Evolutionary conservation across 92 coral and sea anemone species (phyloP), one percentile per base, ranked within the genome.

Genomic region (Scolanthus callimorphus): DNA sequence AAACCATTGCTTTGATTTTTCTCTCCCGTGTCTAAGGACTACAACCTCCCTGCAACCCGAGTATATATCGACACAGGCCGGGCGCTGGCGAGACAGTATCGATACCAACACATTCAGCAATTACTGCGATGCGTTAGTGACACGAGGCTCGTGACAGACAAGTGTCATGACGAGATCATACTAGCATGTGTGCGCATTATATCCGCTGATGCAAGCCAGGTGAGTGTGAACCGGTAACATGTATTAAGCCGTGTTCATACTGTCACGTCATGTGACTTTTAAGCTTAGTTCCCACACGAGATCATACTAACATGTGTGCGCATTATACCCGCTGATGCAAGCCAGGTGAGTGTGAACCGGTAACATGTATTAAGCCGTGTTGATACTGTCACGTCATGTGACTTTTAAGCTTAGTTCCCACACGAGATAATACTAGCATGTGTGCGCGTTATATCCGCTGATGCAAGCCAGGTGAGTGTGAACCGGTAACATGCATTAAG

Each of bases 301-400:
- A 86, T 94, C 65, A 81, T 92, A 39, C 81, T 92, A 13, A 85
- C 84, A 41, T 79, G 95, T 60, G 94, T 92, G 59, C 79, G 87
- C 23, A 84, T 83, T 20, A 65, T 87, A 15, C 71, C 94, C 49
- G 67, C 85, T 44, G 98, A 92, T 73, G 85, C 83, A 21, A 90
- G 64, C 57, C 92, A 90, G 97, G 97, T 90, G 38, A 8, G 74
- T 6, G 20, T n/a, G n/a, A n/a, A n/a, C n/a, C n/a, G n/a, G n/a
- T n/a, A n/a, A n/a, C n/a, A n/a, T n/a, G n/a, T n/a, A n/a, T n/a
- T n/a, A n/a, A n/a, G n/a, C n/a, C n/a, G n/a, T n/a, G n/a, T n/a
- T n/a, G n/a, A n/a, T n/a, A n/a, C n/a, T n/a, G n/a, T n/a, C 96
- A n/a, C 85, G 99, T 11, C 83, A 79, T 61, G 85, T 94, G 31